Evolutionary conservation across 1,140 invertebrate genomes (phyloP), one percentile per base, ranked within the genome.

Genomic region (Drosophila hydei): DNA sequence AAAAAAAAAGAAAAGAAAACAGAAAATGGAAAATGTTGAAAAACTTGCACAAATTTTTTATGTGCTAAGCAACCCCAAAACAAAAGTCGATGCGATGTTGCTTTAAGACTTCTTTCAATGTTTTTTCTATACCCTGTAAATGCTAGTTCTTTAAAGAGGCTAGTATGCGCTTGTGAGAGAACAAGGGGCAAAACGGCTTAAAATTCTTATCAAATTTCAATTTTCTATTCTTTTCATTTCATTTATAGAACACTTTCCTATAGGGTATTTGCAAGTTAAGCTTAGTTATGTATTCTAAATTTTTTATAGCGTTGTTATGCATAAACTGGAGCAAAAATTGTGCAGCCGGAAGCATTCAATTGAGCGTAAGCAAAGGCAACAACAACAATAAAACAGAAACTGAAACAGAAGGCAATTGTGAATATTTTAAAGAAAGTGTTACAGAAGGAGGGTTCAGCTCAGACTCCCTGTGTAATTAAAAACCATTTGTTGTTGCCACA

Each of bases 251-350:
- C 4, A 14, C 3, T 40, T 42, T 43, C 21, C 4, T 62, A 21
- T 2, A 55, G 45, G 36, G 68, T 30, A 58, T 43, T 12, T 6
- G 0, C 6, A 4, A 5, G 25, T 4, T 14, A 5, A 18, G 55
- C 25, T 6, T n/a, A n/a, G 3, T 7, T n/a, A 5, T 7, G 3
- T 14, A 11, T 36, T 18, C 23, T 38, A 36, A n/a, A 51, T 72
- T 81, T 87, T 75, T 77, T 88, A 79, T 83, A 79, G 78, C 83
- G 83, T 79, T 88, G 83, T 83, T 88, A 83, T 88, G 83, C 83
- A 88, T 83, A 75, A 88, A 88, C 79, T 88, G 65, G 56, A 77
- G 84, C 60, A 67, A 73, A 83, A 64, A 68, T 78, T 85, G 67
- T 45, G 68, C 67, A 88, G 81, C 83, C 79, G 83, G 64, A 88